Percentiles rank a stretch among this genome's conserved stretches.
Evolutionary conservation across 2,797 vertebrate species (phyloP).

Genomic region (Thripadectes ignobilis): DNA sequence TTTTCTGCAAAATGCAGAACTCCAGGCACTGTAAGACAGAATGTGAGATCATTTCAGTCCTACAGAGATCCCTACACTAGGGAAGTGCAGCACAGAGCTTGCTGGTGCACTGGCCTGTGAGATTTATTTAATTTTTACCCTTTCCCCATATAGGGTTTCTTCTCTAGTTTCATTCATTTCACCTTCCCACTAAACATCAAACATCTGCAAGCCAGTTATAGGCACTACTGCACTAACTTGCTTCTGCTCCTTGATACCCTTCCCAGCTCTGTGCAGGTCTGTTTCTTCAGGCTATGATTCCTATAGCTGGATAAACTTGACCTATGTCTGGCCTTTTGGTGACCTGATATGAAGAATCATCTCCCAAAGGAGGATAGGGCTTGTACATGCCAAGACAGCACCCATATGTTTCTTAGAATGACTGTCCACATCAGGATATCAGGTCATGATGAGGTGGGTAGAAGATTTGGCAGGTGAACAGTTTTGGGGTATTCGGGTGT

Average conservation of each 20-base stretch:
- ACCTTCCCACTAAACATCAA: not conserved
- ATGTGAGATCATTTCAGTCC: not conserved
- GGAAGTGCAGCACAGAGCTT: not conserved
- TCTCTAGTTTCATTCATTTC: not conserved
- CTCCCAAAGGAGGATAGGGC: not conserved
- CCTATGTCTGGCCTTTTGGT: not conserved
- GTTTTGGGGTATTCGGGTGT: not conserved
- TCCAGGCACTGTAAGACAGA: not conserved
- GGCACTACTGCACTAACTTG: not conserved
- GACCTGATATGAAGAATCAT: not conserved
- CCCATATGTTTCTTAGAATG: not conserved
- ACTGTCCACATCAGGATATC: not conserved
- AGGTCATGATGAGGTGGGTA: not conserved
- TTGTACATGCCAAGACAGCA: not conserved
- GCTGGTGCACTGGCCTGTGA: not conserved
- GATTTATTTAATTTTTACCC: not conserved
- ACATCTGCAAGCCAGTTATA: not conserved
- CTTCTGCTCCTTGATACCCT: not conserved
- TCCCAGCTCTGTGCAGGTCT: not conserved
- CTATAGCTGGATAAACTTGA: not conserved
- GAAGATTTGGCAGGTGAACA: not conserved
- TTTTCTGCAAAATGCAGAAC: not conserved
- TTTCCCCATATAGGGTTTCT: rapidly evolving
- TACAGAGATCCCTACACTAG: not conserved
- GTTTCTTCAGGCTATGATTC: not conserved